Conservation (phyloP, 2,113 vertebrate species). For the Prunella fulvescens region DNA sequence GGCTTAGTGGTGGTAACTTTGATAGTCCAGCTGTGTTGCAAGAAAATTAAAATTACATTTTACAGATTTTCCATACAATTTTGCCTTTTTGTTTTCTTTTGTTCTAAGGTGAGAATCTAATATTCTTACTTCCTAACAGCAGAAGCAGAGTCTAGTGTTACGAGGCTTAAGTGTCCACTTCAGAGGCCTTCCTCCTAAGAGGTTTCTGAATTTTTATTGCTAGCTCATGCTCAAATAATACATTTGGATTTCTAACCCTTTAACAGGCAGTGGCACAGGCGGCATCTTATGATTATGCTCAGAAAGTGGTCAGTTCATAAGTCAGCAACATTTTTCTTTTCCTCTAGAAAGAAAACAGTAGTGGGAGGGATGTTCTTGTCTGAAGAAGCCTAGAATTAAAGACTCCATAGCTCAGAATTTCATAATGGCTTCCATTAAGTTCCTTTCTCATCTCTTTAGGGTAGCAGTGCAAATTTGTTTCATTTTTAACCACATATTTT, state of each 20-base stretch:
- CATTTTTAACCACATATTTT: not conserved
- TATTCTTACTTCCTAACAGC: not conserved
- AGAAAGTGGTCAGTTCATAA: not conserved
- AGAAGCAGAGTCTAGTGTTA: not conserved
- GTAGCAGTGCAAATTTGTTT: not conserved
- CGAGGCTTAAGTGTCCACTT: not conserved
- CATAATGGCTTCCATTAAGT: not conserved
- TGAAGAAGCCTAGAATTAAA: not conserved
- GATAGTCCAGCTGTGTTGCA: not conserved
- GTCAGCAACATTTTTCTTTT: not conserved
- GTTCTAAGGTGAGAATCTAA: not conserved
- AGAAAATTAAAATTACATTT: not conserved
- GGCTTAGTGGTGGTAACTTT: not conserved
- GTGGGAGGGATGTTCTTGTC: not conserved
- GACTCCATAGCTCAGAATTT: not conserved
- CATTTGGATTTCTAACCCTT: not conserved
- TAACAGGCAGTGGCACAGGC: not conserved
- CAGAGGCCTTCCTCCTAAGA: not conserved
- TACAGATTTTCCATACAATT: not conserved
- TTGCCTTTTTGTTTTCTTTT: not conserved
- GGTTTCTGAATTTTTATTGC: not conserved
- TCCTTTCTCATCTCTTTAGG: not conserved
- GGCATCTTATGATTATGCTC: not conserved
- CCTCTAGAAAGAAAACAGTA: not conserved
- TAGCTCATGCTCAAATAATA: not conserved